A percentile compares a stretch with the other conserved stretches of the same genome.
Conservation (phyloP, 2,113 vertebrate genomes). For the Rynchops niger region DNA sequence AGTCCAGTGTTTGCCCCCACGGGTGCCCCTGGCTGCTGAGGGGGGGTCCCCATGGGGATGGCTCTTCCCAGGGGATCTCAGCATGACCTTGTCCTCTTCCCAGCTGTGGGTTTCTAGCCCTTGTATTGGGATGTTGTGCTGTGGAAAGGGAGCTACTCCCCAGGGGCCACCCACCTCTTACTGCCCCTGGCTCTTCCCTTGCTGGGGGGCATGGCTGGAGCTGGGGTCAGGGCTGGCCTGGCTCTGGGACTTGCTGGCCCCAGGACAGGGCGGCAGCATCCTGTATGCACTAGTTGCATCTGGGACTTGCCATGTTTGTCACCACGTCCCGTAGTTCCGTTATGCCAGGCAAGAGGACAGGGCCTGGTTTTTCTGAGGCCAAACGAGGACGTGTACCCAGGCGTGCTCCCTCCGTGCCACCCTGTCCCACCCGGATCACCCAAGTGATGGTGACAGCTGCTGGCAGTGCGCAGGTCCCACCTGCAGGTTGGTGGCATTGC, state of each 20-base stretch:
- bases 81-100: neutral
- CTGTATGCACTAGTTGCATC: rapidly evolving
- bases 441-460: rapidly evolving
- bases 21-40: neutral
- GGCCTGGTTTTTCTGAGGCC: neutral
- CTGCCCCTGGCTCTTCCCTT: neutral
- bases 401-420: neutral
- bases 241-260: neutral
- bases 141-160: neutral
- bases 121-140: neutral
- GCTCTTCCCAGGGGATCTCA: neutral
- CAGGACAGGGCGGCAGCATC: neutral
- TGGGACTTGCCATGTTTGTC: neutral
- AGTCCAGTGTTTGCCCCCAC: rapidly evolving
- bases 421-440: neutral
- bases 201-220: neutral
- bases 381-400: rapidly evolving
- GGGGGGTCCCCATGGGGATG: neutral
- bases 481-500: neutral
- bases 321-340: rapidly evolving
- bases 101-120: neutral
- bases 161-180: rapidly evolving
- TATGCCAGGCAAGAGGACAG: neutral
- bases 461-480: neutral
- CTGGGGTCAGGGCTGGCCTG: neutral